phyloP scores from a whole-genome alignment of 1,140 invertebrate species.

The Diuraphis noxia region DNA sequence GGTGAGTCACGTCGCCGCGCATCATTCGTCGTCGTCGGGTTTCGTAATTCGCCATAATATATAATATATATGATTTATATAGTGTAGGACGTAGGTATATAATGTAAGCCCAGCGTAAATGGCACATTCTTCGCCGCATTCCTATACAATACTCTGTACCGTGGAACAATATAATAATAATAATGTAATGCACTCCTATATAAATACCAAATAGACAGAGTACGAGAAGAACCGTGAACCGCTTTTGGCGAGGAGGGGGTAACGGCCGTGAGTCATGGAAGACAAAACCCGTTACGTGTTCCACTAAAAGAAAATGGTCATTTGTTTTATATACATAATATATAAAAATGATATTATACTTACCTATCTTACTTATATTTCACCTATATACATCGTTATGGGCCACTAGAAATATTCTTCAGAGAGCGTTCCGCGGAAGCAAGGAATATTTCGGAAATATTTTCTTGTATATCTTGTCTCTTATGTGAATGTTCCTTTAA shows the following conservation, averaged over 20 bases:
- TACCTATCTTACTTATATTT: too few relatives aligned
- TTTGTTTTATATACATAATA: not conserved
- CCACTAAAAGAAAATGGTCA: conserved; percentile 40
- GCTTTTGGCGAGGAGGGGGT: not conserved
- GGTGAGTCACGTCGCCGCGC: conserved; percentile 37
- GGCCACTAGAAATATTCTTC: not conserved
- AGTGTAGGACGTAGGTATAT: too few relatives aligned
- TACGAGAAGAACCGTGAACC: not conserved
- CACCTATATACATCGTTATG: not conserved
- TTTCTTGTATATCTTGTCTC: not conserved
- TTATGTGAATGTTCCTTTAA: not conserved
- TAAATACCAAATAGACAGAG: too few relatives aligned
- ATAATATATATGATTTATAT: too few relatives aligned
- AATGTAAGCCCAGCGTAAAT: not conserved
- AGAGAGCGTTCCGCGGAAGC: not conserved
- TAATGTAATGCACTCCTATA: not conserved
- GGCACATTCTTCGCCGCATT: conserved; percentile 31
- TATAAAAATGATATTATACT: not conserved
- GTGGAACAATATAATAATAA: conserved; percentile 19
- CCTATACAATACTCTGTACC: not conserved
- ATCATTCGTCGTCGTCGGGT: not conserved
- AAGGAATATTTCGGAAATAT: not conserved
- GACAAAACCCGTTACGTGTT: conserved; percentile 48
- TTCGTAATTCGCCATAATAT: not conserved
- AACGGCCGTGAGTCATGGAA: conserved; percentile 16